Evolutionary conservation across 2,888 invertebrate genomes (phyloP).

Genomic region (Caenorhabditis parvicauda): DNA sequence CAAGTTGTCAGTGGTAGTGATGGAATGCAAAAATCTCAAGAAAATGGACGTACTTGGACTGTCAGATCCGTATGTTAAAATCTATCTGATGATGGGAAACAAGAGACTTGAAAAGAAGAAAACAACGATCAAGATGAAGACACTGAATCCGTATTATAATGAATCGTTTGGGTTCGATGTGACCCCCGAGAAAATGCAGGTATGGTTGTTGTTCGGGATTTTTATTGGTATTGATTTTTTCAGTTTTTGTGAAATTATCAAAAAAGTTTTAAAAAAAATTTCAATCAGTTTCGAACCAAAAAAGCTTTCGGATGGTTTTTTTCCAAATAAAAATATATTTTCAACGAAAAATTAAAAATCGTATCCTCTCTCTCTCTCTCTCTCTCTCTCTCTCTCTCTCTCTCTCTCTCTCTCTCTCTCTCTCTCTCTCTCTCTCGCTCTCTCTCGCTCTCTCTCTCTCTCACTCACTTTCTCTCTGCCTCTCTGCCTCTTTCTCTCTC

Average conservation of each 20-base stretch:
- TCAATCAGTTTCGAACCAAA: not conserved
- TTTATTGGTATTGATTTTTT: not conserved
- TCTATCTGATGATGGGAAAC: slow-evolving; percentile 98
- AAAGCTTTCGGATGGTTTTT: not conserved
- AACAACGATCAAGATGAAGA: slow-evolving; percentile 98
- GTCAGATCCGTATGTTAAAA: slow-evolving; percentile 98
- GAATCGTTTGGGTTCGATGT: slow-evolving; percentile 99
- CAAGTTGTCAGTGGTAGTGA: slow-evolving; percentile 93
- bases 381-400: too few relatives aligned
- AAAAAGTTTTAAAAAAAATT: too few relatives aligned
- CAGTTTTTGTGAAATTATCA: slow-evolving; percentile 6
- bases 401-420: too few relatives aligned
- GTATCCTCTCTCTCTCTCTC: too few relatives aligned
- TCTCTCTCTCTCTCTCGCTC: too few relatives aligned
- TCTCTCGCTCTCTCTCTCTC: too few relatives aligned
- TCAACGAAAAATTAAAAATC: too few relatives aligned
- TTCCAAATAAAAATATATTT: slow-evolving; percentile 1
- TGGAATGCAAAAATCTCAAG: slow-evolving; percentile 98
- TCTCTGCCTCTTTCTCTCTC: too few relatives aligned
- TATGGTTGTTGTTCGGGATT: too few relatives aligned
- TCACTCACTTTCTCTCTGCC: too few relatives aligned
- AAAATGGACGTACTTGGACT: slow-evolving; percentile 99
- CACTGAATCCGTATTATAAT: slow-evolving; percentile 99
- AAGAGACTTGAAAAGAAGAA: slow-evolving; percentile 99
- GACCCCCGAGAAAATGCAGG: slow-evolving; percentile 99